These are phyloP conservation scores for Apis dorsata DNA, from an alignment of 1,140 invertebrate species.

Conservation along the genomic window DNA sequence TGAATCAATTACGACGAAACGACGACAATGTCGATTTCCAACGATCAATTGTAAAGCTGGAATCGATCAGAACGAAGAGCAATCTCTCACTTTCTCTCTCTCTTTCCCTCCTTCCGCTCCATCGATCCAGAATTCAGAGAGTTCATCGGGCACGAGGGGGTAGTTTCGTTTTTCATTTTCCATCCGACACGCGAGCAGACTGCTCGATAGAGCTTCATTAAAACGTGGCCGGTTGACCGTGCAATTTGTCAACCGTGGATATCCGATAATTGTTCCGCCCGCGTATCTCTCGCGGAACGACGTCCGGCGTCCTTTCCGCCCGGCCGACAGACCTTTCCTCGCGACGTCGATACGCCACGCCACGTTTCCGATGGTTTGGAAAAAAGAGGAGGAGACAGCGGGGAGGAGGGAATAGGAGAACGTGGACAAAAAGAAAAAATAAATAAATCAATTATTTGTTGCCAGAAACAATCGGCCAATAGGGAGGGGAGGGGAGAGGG, in stretches of 20 bases:
- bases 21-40: too few relatives aligned
- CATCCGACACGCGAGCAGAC: neutral
- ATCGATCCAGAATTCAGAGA: neutral
- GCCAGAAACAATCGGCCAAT: slow-evolving; percentile 40
- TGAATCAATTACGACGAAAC: too few relatives aligned
- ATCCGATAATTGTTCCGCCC: slow-evolving; percentile 49
- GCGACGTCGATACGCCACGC: slow-evolving; percentile 27
- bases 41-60: neutral
- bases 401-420: neutral
- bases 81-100: too few relatives aligned
- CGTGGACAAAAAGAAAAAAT: neutral
- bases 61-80: too few relatives aligned
- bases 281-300: slow-evolving; percentile 24
- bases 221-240: slow-evolving; percentile 44
- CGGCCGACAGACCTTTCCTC: slow-evolving; percentile 40
- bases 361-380: neutral
- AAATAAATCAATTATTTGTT: slow-evolving; percentile 47
- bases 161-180: slow-evolving; percentile 20
- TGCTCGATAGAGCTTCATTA: slow-evolving; percentile 42
- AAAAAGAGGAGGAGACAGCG: neutral
- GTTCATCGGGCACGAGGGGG: neutral
- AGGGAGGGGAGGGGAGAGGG: neutral
- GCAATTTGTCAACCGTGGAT: slow-evolving; percentile 44
- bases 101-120: too few relatives aligned
- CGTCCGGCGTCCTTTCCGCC: slow-evolving; percentile 39